These are phyloP conservation scores for Argya squamiceps DNA, from an alignment of 2,797 vertebrate genomes.

Conservation along the genomic window DNA sequence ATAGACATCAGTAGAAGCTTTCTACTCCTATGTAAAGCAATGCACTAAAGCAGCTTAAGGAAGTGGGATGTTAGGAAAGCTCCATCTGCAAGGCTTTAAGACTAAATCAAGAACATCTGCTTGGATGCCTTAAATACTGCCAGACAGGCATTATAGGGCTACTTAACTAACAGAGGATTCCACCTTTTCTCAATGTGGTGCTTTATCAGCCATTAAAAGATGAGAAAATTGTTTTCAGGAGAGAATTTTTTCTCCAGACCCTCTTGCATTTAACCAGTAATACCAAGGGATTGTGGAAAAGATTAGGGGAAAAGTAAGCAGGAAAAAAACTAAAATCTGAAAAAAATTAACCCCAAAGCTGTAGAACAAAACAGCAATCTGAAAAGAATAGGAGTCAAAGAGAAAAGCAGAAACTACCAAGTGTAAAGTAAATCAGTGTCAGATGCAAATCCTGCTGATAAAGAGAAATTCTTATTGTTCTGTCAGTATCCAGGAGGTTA, in stretches of 20 bases:
- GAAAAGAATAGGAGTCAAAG: background rate
- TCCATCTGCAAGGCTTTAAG: background rate
- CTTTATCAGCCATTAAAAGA: background rate
- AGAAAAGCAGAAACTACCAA: background rate
- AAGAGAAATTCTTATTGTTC: background rate
- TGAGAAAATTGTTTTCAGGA: background rate
- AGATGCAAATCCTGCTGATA: background rate
- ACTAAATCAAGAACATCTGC: background rate
- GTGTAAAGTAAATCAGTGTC: background rate
- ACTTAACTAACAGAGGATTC: background rate
- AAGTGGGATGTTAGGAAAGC: background rate
- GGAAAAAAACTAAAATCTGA: background rate
- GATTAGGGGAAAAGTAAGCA: background rate
- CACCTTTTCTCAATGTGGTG: background rate
- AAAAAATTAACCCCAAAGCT: background rate
- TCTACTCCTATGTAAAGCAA: background rate
- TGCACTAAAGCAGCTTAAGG: background rate
- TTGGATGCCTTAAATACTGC: background rate
- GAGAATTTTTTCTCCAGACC: background rate
- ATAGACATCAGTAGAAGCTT: background rate
- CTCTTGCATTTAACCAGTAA: background rate
- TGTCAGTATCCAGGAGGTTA: background rate
- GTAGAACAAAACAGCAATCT: background rate
- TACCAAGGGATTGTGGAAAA: background rate
- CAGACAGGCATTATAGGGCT: background rate